phyloP scores from a whole-genome alignment of 2,113 vertebrate species.

The Suricata suricatta region DNA sequence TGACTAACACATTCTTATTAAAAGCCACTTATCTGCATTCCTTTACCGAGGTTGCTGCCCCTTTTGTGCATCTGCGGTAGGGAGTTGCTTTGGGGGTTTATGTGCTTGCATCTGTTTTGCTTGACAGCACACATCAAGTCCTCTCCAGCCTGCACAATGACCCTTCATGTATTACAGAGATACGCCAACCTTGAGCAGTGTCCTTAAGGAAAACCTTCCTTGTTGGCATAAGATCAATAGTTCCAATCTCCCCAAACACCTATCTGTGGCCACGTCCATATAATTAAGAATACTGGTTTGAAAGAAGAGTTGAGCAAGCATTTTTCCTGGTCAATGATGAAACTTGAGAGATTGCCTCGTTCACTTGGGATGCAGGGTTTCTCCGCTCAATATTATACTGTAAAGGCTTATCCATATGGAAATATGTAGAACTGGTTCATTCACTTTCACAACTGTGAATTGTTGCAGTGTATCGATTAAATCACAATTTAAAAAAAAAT shows the following conservation, averaged over 20 bases:
- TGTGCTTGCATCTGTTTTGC: slow-evolving; percentile 62
- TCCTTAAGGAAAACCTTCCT: slow-evolving; percentile 34
- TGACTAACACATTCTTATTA: slow-evolving; percentile 55
- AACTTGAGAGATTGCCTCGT: neutral
- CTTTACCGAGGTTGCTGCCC: slow-evolving; percentile 48
- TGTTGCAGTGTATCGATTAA: neutral
- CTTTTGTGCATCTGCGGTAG: slow-evolving; percentile 38
- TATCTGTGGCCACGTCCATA: too few relatives aligned
- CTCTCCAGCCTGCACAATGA: neutral
- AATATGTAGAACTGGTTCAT: neutral
- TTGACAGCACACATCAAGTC: slow-evolving; percentile 29
- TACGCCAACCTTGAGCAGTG: slow-evolving; percentile 12
- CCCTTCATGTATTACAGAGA: neutral
- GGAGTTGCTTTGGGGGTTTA: neutral
- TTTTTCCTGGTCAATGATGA: neutral
- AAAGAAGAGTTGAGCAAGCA: neutral
- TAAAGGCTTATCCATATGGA: neutral
- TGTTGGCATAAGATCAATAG: neutral
- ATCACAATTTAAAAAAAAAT: neutral
- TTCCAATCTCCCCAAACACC: neutral
- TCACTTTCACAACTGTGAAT: neutral
- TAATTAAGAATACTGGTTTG: neutral
- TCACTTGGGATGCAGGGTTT: neutral
- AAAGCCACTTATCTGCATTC: slow-evolving; percentile 42
- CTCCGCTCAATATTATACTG: neutral